These are phyloP conservation scores for Cephus pygmeus DNA, from an alignment of 2,888 invertebrate species.

Conservation along the genomic window DNA sequence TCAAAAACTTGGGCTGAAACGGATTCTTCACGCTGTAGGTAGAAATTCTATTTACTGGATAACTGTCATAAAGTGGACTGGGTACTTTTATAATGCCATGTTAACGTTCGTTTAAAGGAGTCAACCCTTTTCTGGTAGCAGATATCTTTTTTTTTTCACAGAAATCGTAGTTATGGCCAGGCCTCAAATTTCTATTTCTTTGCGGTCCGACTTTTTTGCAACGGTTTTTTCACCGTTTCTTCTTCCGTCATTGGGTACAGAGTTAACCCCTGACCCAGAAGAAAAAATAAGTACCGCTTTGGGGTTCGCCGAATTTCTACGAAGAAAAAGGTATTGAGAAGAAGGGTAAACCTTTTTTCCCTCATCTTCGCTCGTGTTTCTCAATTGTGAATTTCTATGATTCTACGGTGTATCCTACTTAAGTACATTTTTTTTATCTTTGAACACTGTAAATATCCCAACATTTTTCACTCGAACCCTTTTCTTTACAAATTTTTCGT, in stretches of 20 bases:
- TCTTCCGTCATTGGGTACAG: neutral
- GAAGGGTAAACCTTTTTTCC: no score
- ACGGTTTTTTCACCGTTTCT: conserved; percentile 25
- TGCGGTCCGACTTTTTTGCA: conserved; percentile 14
- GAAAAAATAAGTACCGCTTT: conserved; percentile 23
- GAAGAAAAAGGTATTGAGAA: neutral
- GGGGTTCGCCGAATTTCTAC: neutral
- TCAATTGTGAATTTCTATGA: neutral
- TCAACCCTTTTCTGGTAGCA: conserved; percentile 36
- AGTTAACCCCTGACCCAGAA: conserved; percentile 25
- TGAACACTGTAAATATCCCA: neutral
- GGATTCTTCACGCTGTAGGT: no score
- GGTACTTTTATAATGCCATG: conserved; percentile 10
- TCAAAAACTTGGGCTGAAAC: no score
- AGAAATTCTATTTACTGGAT: no score
- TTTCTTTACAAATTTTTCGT: no score
- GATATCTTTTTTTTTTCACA: conserved; percentile 17
- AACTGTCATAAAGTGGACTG: neutral
- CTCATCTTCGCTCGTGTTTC: no score
- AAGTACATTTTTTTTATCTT: neutral
- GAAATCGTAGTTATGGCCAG: neutral
- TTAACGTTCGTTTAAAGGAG: conserved; percentile 34
- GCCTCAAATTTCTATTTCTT: conserved; percentile 26
- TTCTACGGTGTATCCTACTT: neutral
- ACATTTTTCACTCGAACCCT: neutral